A percentile compares a stretch with the other conserved stretches of the same genome.
Evolutionary conservation across 1,140 invertebrate genomes (phyloP).

Genomic region (Dinothrombium tinctorium): DNA sequence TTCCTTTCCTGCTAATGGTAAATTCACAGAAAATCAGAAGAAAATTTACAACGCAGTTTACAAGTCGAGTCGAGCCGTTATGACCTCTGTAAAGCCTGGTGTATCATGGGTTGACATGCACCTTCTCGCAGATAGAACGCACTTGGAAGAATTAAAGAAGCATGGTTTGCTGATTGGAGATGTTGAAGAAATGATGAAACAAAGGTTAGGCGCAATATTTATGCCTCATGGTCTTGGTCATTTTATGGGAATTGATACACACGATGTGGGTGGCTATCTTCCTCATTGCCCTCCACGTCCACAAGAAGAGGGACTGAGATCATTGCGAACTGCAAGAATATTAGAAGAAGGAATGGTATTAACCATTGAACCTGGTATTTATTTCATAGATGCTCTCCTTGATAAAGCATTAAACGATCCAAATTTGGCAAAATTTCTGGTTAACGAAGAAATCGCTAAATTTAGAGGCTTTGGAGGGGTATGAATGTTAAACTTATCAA

Average conservation of each 20-base stretch:
- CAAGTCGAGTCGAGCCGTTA: conserved; percentile 53
- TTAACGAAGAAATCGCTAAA: conserved; percentile 38
- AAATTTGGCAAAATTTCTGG: conserved; percentile 39
- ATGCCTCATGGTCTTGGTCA: conserved; percentile 94
- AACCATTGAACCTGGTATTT: conserved; percentile 89
- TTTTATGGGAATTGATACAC: conserved; percentile 77
- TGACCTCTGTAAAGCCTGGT: conserved; percentile 45
- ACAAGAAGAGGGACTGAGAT: conserved; percentile 37
- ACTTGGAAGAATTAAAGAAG: conserved; percentile 41
- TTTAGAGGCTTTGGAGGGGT: conserved; percentile 74
- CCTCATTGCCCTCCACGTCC: conserved; percentile 23
- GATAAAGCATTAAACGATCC: conserved; percentile 26
- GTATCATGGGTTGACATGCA: conserved; percentile 90
- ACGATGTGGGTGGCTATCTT: conserved; percentile 84
- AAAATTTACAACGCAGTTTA: conserved; percentile 83
- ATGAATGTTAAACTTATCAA: neutral
- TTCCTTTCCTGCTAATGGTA: conserved; percentile 80
- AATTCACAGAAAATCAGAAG: conserved; percentile 77
- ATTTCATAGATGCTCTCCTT: conserved; percentile 59
- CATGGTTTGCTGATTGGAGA: conserved; percentile 55
- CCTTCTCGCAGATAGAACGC: conserved; percentile 38
- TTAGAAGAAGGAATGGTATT: conserved; percentile 70
- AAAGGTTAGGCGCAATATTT: conserved; percentile 51
- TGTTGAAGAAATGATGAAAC: conserved; percentile 47
- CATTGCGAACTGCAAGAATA: conserved; percentile 51